Evolutionary conservation across 2,888 invertebrate species (phyloP).

Genomic region (Tipula confusa): DNA sequence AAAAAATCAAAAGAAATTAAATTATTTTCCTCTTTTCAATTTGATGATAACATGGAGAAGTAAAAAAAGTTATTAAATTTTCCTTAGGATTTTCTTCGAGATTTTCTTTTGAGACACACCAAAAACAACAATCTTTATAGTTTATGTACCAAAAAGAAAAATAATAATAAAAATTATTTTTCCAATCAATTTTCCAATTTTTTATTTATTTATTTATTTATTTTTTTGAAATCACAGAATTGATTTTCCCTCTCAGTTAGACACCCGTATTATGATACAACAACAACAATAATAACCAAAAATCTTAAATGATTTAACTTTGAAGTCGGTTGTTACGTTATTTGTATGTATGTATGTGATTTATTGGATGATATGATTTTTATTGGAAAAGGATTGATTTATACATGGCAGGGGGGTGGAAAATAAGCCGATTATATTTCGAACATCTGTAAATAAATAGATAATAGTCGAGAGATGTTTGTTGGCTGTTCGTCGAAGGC

Average conservation of each 20-base stretch:
- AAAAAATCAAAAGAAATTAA: neutral
- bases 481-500: neutral
- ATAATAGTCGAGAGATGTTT: neutral
- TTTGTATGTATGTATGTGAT: neutral
- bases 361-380: constrained; percentile 1
- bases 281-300: neutral
- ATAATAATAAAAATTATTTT: constrained; percentile 16
- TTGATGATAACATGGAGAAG: neutral
- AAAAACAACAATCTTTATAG: neutral
- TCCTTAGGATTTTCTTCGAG: neutral
- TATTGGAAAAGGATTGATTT: neutral
- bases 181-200: constrained; percentile 25
- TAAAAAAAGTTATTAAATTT: neutral
- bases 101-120: neutral
- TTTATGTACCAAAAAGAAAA: neutral
- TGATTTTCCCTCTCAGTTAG: neutral
- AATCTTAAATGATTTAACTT: neutral
- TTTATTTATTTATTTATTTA: neutral
- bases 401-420: neutral
- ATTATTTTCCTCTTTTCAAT: neutral
- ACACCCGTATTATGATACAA: neutral
- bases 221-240: neutral
- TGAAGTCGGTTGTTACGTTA: neutral
- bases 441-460: constrained; percentile 9
- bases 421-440: neutral